Percentiles rank a stretch among this genome's conserved stretches.
Conservation (phyloP, 2,888 invertebrate genomes). For the Stenichneumon culpator region DNA sequence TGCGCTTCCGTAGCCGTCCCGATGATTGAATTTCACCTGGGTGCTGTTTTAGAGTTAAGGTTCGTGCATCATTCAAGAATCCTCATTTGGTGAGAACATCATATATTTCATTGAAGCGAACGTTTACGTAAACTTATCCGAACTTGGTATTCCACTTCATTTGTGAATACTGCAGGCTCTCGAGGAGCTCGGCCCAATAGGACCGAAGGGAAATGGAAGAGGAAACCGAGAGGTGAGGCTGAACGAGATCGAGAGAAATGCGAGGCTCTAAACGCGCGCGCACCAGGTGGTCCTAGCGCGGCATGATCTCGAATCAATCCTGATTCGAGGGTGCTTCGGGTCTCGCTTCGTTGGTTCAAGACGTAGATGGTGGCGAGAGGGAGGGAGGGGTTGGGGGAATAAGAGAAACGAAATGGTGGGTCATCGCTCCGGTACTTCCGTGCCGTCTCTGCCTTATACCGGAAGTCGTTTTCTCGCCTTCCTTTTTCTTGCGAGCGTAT, state of each 20-base stretch:
- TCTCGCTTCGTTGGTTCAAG: constrained; percentile 51
- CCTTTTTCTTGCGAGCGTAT: constrained; percentile 12
- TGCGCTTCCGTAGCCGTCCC: too few relatives aligned
- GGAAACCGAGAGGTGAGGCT: constrained; percentile 20
- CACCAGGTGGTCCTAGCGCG: constrained; percentile 64
- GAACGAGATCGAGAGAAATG: constrained; percentile 63
- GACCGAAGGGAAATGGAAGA: constrained; percentile 4
- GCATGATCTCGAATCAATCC: constrained; percentile 66
- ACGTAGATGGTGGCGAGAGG: not conserved
- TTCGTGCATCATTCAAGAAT: not conserved
- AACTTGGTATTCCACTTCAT: constrained; percentile 25
- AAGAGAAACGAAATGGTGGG: constrained; percentile 58
- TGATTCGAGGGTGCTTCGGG: constrained; percentile 51
- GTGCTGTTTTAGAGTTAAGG: not conserved
- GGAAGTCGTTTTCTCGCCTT: constrained; percentile 67
- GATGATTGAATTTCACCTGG: not conserved
- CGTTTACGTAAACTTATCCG: not conserved
- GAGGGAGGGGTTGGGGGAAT: constrained; percentile 10
- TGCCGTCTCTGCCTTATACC: constrained; percentile 50
- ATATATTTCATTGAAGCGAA: constrained; percentile 6
- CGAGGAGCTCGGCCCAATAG: constrained; percentile 13
- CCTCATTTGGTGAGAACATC: not conserved
- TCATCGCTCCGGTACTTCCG: constrained; percentile 65
- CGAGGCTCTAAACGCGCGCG: constrained; percentile 58
- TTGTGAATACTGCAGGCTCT: constrained; percentile 29